A percentile compares a stretch with the other conserved stretches of the same genome.
Conservation (phyloP, 2,113 vertebrate species). For the Trachemys scripta region DNA sequence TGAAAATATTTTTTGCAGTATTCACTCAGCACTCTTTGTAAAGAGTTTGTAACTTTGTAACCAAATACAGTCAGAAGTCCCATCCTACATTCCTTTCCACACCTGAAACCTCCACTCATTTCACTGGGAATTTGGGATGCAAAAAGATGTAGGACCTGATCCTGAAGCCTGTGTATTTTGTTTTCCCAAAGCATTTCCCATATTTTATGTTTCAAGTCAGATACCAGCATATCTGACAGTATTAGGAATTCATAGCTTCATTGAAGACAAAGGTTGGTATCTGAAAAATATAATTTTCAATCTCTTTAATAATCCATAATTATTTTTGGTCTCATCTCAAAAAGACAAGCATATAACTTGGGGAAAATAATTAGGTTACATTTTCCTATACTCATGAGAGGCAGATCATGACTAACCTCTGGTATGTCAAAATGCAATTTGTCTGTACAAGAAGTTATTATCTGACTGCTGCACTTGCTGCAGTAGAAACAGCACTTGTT, state of each 20-base stretch:
- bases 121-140: background rate
- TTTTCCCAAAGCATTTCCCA: background rate
- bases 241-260: background rate
- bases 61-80: background rate
- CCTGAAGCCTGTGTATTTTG: background rate
- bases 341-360: background rate
- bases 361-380: rapidly evolving
- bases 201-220: background rate
- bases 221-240: background rate
- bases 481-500: background rate
- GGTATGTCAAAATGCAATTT: background rate
- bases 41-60: background rate
- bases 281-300: background rate
- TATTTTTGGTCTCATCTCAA: background rate
- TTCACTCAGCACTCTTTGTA: background rate
- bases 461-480: background rate
- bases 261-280: background rate
- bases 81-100: background rate
- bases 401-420: background rate
- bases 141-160: background rate
- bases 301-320: background rate
- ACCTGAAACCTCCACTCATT: background rate
- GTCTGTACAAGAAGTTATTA: constrained; percentile 22
- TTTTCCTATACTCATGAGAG: background rate
- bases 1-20: background rate